Conservation (phyloP, 2,797 vertebrate genomes). For the Coregonus sp. region DNA sequence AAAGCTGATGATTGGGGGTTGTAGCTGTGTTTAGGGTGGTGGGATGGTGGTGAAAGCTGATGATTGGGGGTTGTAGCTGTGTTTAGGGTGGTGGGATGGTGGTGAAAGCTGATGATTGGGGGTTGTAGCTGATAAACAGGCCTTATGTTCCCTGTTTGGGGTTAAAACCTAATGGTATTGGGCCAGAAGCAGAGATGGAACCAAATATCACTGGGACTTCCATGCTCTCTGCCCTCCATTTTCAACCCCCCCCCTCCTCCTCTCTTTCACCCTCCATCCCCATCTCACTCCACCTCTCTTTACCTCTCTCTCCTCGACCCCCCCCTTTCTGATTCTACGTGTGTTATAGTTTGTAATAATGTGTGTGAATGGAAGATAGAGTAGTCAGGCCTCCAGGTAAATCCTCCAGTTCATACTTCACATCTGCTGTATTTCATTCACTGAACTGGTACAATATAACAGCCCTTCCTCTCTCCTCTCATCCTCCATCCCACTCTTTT, state of each 20-base stretch:
- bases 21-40: too few relatives aligned
- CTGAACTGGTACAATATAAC: conserved; percentile 27
- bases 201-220: conserved; percentile 74
- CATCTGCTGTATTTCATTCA: conserved; percentile 5
- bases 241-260: conserved; percentile 37
- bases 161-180: conserved; percentile 66
- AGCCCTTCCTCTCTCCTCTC: conserved; percentile 13
- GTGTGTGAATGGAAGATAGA: conserved; percentile 25
- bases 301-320: conserved; percentile 12
- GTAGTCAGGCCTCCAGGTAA: conserved; percentile 33
- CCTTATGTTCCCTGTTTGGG: conserved; percentile 53
- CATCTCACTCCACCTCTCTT: conserved; percentile 13
- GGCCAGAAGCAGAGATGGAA: conserved; percentile 67
- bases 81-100: too few relatives aligned
- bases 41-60: too few relatives aligned
- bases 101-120: too few relatives aligned
- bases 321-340: conserved; percentile 28
- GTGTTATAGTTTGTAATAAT: background rate
- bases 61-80: too few relatives aligned
- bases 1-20: too few relatives aligned
- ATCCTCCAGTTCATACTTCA: conserved; percentile 37
- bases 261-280: background rate
- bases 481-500: conserved; percentile 25
- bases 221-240: conserved; percentile 44
- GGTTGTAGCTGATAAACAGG: conserved; percentile 60